A percentile compares a stretch with the other conserved stretches of the same genome.
phyloP scores from a whole-genome alignment of 2,113 vertebrate species.

The Nanger granti region DNA sequence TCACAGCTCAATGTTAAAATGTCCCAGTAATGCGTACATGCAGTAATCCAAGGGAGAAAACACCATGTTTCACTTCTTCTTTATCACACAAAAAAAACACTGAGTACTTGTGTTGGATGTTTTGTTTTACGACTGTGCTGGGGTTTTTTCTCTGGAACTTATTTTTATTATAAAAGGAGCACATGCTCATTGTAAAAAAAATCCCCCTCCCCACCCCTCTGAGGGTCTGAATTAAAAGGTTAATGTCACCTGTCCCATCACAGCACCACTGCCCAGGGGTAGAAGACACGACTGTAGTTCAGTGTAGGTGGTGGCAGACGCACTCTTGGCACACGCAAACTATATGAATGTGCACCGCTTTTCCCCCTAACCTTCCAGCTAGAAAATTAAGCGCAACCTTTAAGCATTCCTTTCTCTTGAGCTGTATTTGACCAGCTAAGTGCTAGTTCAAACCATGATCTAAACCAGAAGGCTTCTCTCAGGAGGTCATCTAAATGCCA shows the following conservation, averaged over 20 bases:
- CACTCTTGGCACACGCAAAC: background rate
- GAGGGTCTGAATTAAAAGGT: background rate
- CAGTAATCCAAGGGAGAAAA: background rate
- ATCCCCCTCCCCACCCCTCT: background rate
- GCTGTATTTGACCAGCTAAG: background rate
- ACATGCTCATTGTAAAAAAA: background rate
- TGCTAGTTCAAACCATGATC: background rate
- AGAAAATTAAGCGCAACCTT: background rate
- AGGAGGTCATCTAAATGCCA: accelerated
- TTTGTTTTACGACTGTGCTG: background rate
- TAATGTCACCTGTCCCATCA: background rate
- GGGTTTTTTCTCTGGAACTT: background rate
- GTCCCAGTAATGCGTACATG: accelerated
- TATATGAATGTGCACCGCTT: accelerated
- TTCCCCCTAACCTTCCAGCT: background rate
- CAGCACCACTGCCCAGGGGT: background rate
- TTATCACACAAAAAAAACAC: accelerated
- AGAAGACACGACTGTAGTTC: accelerated
- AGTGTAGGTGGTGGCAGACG: accelerated
- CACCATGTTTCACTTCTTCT: accelerated
- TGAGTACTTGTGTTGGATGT: accelerated
- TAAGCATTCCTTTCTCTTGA: background rate
- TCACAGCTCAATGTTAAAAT: background rate
- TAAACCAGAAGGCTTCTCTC: background rate
- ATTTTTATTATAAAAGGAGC: background rate